Conservation (phyloP, 2,113 vertebrate species). For the Machaerirhynchus nigripectus region DNA sequence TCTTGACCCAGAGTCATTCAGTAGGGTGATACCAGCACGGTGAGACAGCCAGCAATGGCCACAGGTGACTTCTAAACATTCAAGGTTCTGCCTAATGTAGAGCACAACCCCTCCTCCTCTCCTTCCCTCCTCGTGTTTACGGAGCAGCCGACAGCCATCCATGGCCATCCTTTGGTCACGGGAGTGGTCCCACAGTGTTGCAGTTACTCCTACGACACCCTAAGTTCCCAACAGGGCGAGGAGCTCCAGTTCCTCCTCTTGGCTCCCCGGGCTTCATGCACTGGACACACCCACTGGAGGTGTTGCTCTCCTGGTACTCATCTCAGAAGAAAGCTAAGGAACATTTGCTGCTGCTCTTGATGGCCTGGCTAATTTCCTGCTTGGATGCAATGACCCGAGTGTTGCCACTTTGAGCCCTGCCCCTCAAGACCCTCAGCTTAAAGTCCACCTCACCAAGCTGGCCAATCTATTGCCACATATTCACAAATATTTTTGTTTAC, state of each 20-base stretch:
- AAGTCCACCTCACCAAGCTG: background rate
- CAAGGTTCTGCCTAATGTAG: background rate
- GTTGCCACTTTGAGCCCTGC: background rate
- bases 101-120: background rate
- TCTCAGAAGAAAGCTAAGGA: background rate
- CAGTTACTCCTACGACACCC: background rate
- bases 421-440: background rate
- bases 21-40: background rate
- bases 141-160: background rate
- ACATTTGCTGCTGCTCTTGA: background rate
- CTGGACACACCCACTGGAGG: background rate
- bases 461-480: background rate
- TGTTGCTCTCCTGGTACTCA: background rate
- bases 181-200: too few relatives aligned
- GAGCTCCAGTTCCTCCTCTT: background rate
- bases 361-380: background rate
- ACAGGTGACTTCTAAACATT: background rate
- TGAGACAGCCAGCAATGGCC: too few relatives aligned
- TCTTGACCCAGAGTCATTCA: background rate
- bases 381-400: background rate
- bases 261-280: background rate
- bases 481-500: background rate
- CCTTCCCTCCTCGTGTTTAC: background rate
- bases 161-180: background rate
- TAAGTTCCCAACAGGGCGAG: fast-evolving